Base-by-base conservation (phyloP, 2,113 vertebrate species). In the Seriola aureovittata region DNA sequence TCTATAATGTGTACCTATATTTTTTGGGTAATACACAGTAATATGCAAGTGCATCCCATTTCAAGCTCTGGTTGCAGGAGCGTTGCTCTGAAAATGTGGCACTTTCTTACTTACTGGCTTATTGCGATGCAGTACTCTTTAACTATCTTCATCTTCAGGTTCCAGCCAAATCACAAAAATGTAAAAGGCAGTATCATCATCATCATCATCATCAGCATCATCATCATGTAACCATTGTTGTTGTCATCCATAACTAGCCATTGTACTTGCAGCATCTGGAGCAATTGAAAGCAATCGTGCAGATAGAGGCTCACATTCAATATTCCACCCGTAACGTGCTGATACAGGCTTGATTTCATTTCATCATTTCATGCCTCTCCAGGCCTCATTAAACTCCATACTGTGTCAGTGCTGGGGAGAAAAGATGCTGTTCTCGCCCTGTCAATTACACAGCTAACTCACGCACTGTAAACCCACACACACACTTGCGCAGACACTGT, bases 341-440 rank as follows among this genome's bases (percentile, higher is more conserved):
- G 75, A 83, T 87, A 74, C 65, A 84, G 70, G 69, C 81, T 65
- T 86, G 80, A 91, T 92, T 91, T 87, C 57, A 85, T 86, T 85
- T 83, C 64, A 90, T 87, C 69, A 81, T 80, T 89, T 85, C 87
- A 78, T 84, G 82, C 75, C 81, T 90, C 78, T 82, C 73, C 75
- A 79, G 84, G 84, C 85, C 82, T 91, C 82, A 81, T 91, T 91
- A 87, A 80, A 69, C 71, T 84, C 75, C 40, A 46, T 44, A 69
- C 71, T 75, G 77, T 80, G 69, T 73, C 85, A 50, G 57, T 25
- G 74, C 68, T 66, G 9, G 46, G 50, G 72, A 55, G 64, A 75
- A 67, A 63, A 76, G 70, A 86, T 12, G 11, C 73, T n/a, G 80
- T 46, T 72, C 73, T 76, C 12, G 4, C 32, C 50, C 40, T 64